A percentile compares a stretch with the other conserved stretches of the same genome.
Conservation (phyloP, 2,797 vertebrate genomes). For the Coilia nasus region DNA sequence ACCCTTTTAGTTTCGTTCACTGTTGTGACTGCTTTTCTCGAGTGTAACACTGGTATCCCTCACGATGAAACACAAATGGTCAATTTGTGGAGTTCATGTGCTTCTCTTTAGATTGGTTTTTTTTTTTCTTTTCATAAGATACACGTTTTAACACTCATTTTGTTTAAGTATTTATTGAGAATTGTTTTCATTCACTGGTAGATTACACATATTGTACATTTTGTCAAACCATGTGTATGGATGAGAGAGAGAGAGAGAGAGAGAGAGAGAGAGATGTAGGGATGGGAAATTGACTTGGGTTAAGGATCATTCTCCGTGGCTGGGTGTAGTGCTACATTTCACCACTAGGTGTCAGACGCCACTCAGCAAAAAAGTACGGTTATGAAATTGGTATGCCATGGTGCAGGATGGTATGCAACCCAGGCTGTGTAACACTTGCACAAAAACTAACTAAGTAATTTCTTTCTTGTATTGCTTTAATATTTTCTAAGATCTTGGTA, state of each 20-base stretch:
- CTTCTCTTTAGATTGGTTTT: constrained; percentile 58
- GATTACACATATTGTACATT: constrained; percentile 67
- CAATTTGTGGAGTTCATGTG: constrained; percentile 59
- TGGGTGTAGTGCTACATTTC: constrained; percentile 49
- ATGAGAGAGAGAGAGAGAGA: constrained; percentile 18
- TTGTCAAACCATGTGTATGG: constrained; percentile 66
- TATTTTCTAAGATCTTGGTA: constrained; percentile 55
- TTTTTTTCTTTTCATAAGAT: constrained; percentile 56
- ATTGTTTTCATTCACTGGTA: constrained; percentile 39
- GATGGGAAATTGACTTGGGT: not conserved
- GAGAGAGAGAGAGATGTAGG: not conserved
- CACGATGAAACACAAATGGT: constrained; percentile 43
- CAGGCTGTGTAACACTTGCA: constrained; percentile 42
- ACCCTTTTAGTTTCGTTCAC: not conserved
- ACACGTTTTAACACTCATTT: not conserved
- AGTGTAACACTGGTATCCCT: constrained; percentile 46
- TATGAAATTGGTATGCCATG: constrained; percentile 35
- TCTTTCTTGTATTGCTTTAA: constrained; percentile 57
- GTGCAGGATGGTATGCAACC: constrained; percentile 22
- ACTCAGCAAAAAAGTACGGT: constrained; percentile 39
- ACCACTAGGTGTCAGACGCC: constrained; percentile 55
- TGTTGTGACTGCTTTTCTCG: constrained; percentile 7
- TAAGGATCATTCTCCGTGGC: constrained; percentile 4
- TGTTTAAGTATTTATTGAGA: constrained; percentile 5
- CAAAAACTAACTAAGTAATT: constrained; percentile 40